Conservation (phyloP, 2,797 vertebrate species). For the Heliangelus exortis region DNA sequence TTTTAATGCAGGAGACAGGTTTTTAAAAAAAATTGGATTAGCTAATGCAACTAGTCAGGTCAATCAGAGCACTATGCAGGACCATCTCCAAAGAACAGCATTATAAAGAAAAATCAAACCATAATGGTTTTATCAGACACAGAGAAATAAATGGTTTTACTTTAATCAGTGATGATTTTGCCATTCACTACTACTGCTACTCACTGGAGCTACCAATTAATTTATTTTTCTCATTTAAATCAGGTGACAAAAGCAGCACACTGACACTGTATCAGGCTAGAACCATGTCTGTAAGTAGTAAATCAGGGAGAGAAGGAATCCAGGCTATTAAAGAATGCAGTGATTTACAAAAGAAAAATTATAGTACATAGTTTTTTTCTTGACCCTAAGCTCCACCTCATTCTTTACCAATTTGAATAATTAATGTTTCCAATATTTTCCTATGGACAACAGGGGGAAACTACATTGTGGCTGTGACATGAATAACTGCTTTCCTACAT, state of each 20-base stretch:
- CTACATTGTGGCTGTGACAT: background rate
- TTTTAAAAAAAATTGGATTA: background rate
- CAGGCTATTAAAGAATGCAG: background rate
- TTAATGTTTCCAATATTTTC: slow-evolving; percentile 8
- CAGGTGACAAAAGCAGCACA: background rate
- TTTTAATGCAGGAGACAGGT: background rate
- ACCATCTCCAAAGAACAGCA: background rate
- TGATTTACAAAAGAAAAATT: background rate
- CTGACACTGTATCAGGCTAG: background rate
- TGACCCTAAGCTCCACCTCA: background rate
- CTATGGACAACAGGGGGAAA: background rate
- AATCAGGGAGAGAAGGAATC: background rate
- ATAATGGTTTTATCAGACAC: background rate
- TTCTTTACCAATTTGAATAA: slow-evolving; percentile 12
- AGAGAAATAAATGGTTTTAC: background rate
- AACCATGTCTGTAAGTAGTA: background rate
- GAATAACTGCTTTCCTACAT: slow-evolving; percentile 20
- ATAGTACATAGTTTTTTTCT: background rate
- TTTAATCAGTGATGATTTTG: background rate
- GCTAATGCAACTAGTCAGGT: background rate
- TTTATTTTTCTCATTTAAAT: background rate
- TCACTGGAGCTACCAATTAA: background rate
- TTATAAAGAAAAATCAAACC: background rate
- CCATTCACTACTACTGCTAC: background rate
- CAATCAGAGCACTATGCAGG: background rate